Evolutionary conservation across 2,113 vertebrate genomes (phyloP).

Genomic region (Myrmecophaga tridactyla): DNA sequence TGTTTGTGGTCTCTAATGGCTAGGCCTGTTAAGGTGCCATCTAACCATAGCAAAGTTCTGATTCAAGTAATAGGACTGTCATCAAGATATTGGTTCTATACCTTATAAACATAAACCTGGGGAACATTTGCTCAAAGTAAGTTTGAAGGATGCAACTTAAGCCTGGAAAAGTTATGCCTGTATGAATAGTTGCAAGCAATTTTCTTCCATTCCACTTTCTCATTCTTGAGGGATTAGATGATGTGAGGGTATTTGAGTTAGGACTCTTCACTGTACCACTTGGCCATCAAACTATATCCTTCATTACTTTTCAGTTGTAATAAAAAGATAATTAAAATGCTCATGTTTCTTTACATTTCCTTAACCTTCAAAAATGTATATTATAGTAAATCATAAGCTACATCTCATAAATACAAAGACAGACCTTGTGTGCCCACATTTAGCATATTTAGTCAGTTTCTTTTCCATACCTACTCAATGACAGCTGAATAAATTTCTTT

Average conservation of each 20-base stretch:
- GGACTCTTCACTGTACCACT: background rate
- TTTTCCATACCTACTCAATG: slow-evolving; percentile 20
- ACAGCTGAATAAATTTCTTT: slow-evolving; percentile 59
- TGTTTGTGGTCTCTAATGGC: background rate
- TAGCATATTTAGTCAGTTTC: slow-evolving; percentile 47
- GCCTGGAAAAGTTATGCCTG: background rate
- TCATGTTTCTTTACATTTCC: slow-evolving; percentile 18
- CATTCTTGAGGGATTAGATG: background rate
- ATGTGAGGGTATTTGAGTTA: background rate
- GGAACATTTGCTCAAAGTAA: background rate
- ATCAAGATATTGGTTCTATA: background rate
- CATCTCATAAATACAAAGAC: background rate
- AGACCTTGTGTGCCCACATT: background rate
- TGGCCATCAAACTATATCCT: background rate
- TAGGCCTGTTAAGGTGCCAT: background rate
- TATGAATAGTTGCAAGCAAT: background rate
- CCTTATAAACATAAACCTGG: background rate
- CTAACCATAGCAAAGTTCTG: background rate
- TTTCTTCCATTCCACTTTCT: background rate
- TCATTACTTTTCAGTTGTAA: slow-evolving; percentile 29
- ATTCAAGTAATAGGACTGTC: background rate
- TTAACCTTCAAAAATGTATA: background rate
- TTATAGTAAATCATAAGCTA: slow-evolving; percentile 27
- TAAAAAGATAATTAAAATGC: background rate
- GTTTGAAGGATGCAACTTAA: background rate